These are phyloP conservation scores for Engystomops pustulosus DNA, from an alignment of 2,113 vertebrate species.

Conservation along the genomic window DNA sequence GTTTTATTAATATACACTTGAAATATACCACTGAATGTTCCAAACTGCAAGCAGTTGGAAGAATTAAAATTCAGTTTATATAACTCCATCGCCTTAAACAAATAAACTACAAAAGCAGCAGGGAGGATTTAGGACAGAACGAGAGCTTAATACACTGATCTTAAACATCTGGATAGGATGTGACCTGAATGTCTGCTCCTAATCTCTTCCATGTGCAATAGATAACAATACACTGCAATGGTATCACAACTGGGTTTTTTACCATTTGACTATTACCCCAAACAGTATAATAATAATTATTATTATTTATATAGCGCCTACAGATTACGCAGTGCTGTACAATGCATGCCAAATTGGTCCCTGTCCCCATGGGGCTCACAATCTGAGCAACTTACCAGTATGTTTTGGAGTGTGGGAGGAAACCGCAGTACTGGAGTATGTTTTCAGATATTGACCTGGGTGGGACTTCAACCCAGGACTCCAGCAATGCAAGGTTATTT, in stretches of 20 bases:
- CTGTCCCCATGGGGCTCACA: no score
- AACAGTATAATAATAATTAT: background rate
- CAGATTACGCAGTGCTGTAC: no score
- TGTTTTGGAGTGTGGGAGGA: no score
- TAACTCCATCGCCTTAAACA: slow-evolving; percentile 29
- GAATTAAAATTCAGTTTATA: slow-evolving; percentile 28
- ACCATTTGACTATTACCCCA: background rate
- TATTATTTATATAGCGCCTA: no score
- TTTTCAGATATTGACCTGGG: no score
- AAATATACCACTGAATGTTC: background rate
- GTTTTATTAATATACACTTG: background rate
- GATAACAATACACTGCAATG: slow-evolving; percentile 3
- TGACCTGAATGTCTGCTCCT: slow-evolving; percentile 35
- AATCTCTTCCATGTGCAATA: slow-evolving; percentile 34
- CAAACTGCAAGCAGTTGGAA: background rate
- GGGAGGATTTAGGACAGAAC: slow-evolving; percentile 44
- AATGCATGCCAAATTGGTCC: no score
- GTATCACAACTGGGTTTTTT: background rate
- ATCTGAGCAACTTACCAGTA: no score
- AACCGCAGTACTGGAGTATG: no score
- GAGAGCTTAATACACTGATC: slow-evolving; percentile 36
- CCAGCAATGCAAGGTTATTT: no score
- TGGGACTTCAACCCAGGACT: no score
- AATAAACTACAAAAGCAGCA: slow-evolving; percentile 27
- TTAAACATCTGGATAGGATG: slow-evolving; percentile 49